Percentiles rank a stretch among this genome's conserved stretches.
phyloP scores from a whole-genome alignment of 2,888 invertebrate species.

The Abrostola tripartita region DNA sequence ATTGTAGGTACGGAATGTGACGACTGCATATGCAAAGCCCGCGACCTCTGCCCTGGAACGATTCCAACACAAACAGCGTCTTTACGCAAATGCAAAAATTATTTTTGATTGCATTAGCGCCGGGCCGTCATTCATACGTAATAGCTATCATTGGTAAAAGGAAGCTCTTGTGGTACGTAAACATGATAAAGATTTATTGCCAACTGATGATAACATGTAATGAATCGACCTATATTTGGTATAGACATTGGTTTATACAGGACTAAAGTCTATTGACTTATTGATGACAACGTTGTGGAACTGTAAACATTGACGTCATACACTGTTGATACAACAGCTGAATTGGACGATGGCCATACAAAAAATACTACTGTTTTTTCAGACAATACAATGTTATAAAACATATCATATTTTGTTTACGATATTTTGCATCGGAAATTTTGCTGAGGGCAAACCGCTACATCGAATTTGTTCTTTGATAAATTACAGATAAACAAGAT shows the following conservation, averaged over 20 bases:
- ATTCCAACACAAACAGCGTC: conserved; percentile 14
- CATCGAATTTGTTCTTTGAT: too few relatives aligned
- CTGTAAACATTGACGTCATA: conserved; percentile 18
- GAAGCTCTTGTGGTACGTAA: conserved; percentile 49
- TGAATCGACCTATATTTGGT: conserved; percentile 29
- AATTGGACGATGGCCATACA: conserved; percentile 1
- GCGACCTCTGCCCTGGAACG: conserved; percentile 19
- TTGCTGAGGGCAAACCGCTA: too few relatives aligned
- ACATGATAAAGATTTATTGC: conserved; percentile 47
- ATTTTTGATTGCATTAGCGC: conserved; percentile 37
- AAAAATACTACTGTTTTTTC: not conserved
- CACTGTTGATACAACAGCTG: not conserved
- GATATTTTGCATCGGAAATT: too few relatives aligned
- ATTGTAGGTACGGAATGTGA: not conserved
- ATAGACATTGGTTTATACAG: conserved; percentile 14
- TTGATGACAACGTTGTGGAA: not conserved
- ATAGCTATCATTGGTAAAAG: conserved; percentile 41
- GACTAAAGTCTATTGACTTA: conserved; percentile 22
- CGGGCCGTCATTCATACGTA: conserved; percentile 18
- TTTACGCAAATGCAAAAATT: conserved; percentile 28
- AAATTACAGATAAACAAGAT: too few relatives aligned
- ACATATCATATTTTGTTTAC: not conserved
- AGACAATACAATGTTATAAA: not conserved
- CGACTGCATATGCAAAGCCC: conserved; percentile 1
- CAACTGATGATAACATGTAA: conserved; percentile 35